Conservation (phyloP, 2,888 invertebrate genomes). For the Erebia palarica region DNA sequence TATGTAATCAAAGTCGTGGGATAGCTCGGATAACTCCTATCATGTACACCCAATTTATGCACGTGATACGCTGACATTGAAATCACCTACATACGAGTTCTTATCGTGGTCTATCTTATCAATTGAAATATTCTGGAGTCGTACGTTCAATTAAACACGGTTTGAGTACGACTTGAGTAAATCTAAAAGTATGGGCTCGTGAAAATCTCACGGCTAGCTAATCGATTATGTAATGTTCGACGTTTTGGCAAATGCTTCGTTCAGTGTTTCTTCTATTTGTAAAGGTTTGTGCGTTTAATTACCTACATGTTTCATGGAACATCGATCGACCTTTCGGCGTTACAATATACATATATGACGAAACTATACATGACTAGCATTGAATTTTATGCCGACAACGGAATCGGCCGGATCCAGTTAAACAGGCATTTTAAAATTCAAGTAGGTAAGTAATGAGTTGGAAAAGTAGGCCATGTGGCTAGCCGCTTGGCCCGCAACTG, state of each 20-base stretch:
- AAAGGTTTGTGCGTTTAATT: not conserved
- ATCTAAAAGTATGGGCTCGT: constrained; percentile 23
- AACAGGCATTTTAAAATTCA: constrained; percentile 8
- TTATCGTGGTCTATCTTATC: constrained; percentile 40
- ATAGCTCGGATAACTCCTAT: constrained; percentile 10
- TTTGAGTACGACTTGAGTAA: constrained; percentile 12
- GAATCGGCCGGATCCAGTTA: not conserved
- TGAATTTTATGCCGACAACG: not conserved
- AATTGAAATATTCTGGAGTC: constrained; percentile 32
- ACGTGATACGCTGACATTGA: constrained; percentile 38
- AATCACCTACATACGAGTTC: constrained; percentile 35
- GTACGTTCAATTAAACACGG: constrained; percentile 13
- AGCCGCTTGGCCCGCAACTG: not conserved
- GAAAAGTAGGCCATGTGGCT: constrained; percentile 22
- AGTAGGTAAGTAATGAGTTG: not conserved
- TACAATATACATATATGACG: not conserved
- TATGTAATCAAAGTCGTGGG: constrained; percentile 7
- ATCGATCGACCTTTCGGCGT: not conserved
- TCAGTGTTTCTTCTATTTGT: constrained; percentile 15
- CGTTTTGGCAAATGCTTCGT: constrained; percentile 21
- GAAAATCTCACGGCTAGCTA: constrained; percentile 18
- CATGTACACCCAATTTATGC: constrained; percentile 19
- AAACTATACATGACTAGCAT: not conserved
- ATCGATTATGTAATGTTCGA: constrained; percentile 17
- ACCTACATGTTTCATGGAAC: not conserved